Base-by-base conservation (phyloP, 1,140 invertebrate genomes). In the Eupeodes corollae region DNA sequence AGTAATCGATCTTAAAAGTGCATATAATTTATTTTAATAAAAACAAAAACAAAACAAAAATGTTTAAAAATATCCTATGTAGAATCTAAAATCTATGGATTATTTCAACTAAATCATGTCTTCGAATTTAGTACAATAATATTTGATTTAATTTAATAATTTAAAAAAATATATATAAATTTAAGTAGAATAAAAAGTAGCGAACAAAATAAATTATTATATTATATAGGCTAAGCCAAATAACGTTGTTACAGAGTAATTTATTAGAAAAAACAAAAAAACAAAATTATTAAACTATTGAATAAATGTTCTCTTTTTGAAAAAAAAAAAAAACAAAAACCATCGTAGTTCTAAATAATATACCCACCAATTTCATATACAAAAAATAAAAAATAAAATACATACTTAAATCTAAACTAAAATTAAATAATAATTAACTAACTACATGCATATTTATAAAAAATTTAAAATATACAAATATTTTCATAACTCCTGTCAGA, bases 401-500 rank as follows among this genome's bases (percentile, higher is more conserved):
- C 37, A 38, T 38, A 5, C 3, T 5, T 18, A 38, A 38, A 38
- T 38, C n/a, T 18, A 38, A 31, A 38, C 45, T 32, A 52, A 49
- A 44, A 42, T 12, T 40, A 47, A 33, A 35, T 32, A 19, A 45
- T 39, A 21, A 26, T 26, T 35, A 33, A 47, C 26, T 37, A 26
- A 42, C 3, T 38, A 10, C 37, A 38, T 38, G 6, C 37, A 38
- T 18, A 38, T 14, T 5, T 5, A 18, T 18, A 38, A 5, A 34
- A 12, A 52, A 47, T 14, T 41, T 38, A 50, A 31, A 38, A 48
- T 35, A 52, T 48, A 44, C 35, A 13, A 44, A 26, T 38, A 61
- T 56, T 59, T 59, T 50, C 59, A 51, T 63, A 65, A 65, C 62
- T 65, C 62, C 58, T 65, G 62, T 65, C 62, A 65, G 62, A 61